These are phyloP conservation scores for Taurulus bubalis DNA, from an alignment of 2,113 vertebrate species.

Conservation along the genomic window DNA sequence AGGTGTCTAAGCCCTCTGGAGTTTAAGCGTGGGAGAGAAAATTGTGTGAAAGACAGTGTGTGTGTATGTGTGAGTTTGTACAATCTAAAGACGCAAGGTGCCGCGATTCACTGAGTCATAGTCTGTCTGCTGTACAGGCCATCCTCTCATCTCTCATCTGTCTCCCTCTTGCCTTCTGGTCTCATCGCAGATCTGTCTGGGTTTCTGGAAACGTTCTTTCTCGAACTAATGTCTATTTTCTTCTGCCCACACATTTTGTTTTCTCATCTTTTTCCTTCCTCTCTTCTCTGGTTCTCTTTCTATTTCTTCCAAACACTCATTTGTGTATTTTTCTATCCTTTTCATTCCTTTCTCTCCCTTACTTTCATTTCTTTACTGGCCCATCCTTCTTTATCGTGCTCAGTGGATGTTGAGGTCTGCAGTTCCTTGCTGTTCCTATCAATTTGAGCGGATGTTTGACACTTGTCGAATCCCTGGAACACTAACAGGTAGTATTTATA, in stretches of 20 bases:
- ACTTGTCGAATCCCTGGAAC: conserved; percentile 87
- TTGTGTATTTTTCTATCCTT: conserved; percentile 24
- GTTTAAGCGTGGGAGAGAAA: conserved; percentile 30
- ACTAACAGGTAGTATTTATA: conserved; percentile 83
- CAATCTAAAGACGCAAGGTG: conserved; percentile 22
- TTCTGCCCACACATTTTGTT: conserved; percentile 53
- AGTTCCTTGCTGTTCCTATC: conserved; percentile 89
- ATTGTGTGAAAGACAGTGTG: conserved; percentile 14
- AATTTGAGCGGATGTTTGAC: conserved; percentile 90
- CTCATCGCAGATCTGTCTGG: conserved; percentile 51
- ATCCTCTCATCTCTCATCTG: conserved; percentile 48
- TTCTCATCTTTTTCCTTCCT: conserved; percentile 3
- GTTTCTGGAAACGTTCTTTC: conserved; percentile 41
- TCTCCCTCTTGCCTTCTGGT: conserved; percentile 41
- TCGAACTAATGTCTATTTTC: conserved; percentile 55
- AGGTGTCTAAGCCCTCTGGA: conserved; percentile 32
- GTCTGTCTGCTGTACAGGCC: conserved; percentile 41
- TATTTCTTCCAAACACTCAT: background rate
- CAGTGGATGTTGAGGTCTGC: conserved; percentile 90
- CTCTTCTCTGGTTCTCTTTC: conserved; percentile 24
- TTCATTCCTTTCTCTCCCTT: conserved; percentile 24
- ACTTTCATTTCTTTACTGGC: conserved; percentile 22
- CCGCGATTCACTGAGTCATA: conserved; percentile 51
- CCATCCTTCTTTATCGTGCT: conserved; percentile 60
- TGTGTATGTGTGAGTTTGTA: background rate